Percentiles rank a stretch among this genome's conserved stretches.
phyloP scores from a whole-genome alignment of 2,888 invertebrate species.

The Hololepta plana region DNA sequence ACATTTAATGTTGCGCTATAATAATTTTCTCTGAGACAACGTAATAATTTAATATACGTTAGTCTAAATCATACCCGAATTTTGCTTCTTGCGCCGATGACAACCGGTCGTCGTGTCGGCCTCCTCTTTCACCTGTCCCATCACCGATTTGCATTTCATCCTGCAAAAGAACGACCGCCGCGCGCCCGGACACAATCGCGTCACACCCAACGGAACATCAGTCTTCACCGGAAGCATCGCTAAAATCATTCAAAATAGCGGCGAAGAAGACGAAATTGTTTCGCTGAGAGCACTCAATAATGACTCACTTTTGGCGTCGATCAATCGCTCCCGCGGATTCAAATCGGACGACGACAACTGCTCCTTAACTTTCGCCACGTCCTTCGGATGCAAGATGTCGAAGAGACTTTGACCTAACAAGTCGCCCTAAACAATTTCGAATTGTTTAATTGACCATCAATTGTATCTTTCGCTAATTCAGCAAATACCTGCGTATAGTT shows the following conservation, averaged over 20 bases:
- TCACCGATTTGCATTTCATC: constrained; percentile 66
- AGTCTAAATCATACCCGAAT: no score
- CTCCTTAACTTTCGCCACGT: constrained; percentile 87
- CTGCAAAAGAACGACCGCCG: constrained; percentile 85
- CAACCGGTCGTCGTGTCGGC: constrained; percentile 41
- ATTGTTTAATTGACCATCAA: no score
- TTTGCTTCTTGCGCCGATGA: constrained; percentile 45
- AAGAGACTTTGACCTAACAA: constrained; percentile 84
- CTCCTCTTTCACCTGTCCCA: constrained; percentile 54
- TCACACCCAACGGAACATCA: constrained; percentile 55
- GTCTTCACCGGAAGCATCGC: constrained; percentile 85
- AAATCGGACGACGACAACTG: constrained; percentile 82
- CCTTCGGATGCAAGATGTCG: constrained; percentile 87
- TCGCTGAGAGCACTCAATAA: constrained; percentile 2
- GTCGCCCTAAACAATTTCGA: constrained; percentile 42
- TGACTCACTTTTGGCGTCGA: constrained; percentile 77
- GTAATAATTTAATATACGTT: constrained; percentile 8
- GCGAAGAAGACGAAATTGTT: constrained; percentile 1
- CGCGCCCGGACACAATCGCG: constrained; percentile 72
- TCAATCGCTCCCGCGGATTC: constrained; percentile 71
- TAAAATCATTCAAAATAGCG: constrained; percentile 24
- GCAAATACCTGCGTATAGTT: constrained; percentile 61
- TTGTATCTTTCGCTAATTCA: constrained; percentile 1
- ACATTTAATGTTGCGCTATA: constrained; percentile 1
- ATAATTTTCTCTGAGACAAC: no score